phyloP scores from a whole-genome alignment of 2,888 invertebrate species.

The Drosophila birchii region DNA sequence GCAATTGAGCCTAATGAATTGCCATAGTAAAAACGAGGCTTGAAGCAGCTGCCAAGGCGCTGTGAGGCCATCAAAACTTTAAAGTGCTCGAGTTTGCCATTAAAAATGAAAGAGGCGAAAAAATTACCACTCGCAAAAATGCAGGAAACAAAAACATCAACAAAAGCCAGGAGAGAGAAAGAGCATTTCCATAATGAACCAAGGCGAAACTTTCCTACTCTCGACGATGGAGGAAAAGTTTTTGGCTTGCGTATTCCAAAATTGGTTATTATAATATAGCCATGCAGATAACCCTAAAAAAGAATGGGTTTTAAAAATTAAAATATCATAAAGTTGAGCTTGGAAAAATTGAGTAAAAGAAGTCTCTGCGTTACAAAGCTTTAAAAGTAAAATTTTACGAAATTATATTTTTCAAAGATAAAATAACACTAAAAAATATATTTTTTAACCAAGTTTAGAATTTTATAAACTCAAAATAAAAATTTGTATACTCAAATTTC shows the following conservation, averaged over 20 bases:
- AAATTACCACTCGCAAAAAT: constrained; percentile 30
- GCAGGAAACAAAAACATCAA: constrained; percentile 30
- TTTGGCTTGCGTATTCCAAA: constrained; percentile 7
- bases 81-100: constrained; percentile 59
- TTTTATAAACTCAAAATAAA: no score
- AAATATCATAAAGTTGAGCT: background rate
- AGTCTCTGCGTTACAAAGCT: no score
- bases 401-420: no score
- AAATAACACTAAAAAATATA: background rate
- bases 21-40: constrained; percentile 55
- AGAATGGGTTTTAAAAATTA: background rate
- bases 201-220: constrained; percentile 30
- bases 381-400: background rate
- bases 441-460: accelerated
- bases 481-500: background rate
- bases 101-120: constrained; percentile 37
- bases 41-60: constrained; percentile 60
- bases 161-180: constrained; percentile 2
- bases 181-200: constrained; percentile 17
- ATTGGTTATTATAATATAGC: constrained; percentile 15
- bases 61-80: constrained; percentile 67
- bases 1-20: constrained; percentile 72
- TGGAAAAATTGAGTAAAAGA: background rate
- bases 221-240: constrained; percentile 17
- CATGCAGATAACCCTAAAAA: constrained; percentile 8